Conservation (phyloP, 1,140 invertebrate genomes). For the Heterodera carotae region DNA sequence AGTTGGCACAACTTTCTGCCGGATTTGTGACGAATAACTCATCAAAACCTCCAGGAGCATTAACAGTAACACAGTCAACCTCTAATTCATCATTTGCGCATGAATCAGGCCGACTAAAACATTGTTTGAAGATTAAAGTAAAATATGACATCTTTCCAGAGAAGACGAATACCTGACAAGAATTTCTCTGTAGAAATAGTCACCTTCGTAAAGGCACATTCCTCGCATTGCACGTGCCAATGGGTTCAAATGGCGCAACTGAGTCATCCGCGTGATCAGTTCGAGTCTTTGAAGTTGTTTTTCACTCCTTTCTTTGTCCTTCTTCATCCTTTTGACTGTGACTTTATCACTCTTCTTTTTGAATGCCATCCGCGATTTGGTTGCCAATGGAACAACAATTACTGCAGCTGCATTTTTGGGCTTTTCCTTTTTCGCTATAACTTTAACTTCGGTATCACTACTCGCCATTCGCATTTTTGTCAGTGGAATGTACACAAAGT, state of each 20-base stretch:
- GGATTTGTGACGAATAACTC: conserved; percentile 35
- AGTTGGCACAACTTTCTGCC: conserved; percentile 30
- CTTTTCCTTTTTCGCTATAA: not conserved
- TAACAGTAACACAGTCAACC: conserved; percentile 22
- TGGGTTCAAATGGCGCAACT: conserved; percentile 24
- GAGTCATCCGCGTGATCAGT: conserved; percentile 19
- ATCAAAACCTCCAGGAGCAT: conserved; percentile 25
- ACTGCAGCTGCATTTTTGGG: not conserved
- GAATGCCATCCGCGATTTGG: too few species aligned
- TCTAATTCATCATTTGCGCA: conserved; percentile 12
- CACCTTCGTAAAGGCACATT: not conserved
- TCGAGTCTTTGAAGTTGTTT: not conserved
- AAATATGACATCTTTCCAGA: too few species aligned
- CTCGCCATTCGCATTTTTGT: not conserved
- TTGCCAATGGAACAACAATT: too few species aligned
- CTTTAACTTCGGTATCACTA: not conserved
- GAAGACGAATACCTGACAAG: conserved; percentile 26
- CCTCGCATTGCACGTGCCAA: conserved; percentile 17
- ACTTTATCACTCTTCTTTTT: not conserved
- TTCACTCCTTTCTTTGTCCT: conserved; percentile 4
- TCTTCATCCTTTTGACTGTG: not conserved
- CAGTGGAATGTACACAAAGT: conserved; percentile 16
- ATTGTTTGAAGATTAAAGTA: too few species aligned
- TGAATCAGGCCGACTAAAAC: not conserved
- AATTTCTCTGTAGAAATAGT: conserved; percentile 41